Evolutionary conservation across 2,888 invertebrate genomes (phyloP), one percentile per base, ranked within the genome.

Genomic region (Sminthurides aquaticus): DNA sequence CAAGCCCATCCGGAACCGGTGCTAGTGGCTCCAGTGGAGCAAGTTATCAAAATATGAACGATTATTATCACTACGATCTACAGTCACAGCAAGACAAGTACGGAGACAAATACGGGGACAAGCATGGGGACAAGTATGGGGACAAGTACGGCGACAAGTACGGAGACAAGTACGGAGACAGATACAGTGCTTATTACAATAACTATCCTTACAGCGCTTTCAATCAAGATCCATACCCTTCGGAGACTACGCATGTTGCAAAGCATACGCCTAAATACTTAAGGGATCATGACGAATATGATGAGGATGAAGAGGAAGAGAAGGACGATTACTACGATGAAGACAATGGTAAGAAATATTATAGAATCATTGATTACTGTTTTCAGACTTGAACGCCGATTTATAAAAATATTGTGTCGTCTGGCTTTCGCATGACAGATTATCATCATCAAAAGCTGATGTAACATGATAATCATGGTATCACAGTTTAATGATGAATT

Each of bases 221-320:
- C 25, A 48, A 63, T 11, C 63, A 57, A n/a, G 57, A 57, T 49
- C 49, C 43, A 11, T 34, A 34, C 15, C 43, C 43, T 11, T 34
- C 43, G 43, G 43, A 34, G 43, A 34, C 8, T 15, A 34, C 5
- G 43, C 15, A 34, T 34, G 15, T 15, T 34, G 15, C n/a, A n/a
- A n/a, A n/a, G n/a, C n/a, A 15, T 15, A 34, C 43, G 5, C 8
- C 8, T 34, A 34, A 34, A 34, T 34, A 34, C 15, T 15, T 34
- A 34, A 34, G 15, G 43, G 43, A 15, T 11, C 43, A 15, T 5
- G 43, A 34, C 15, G 43, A 34, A 34, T 5, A 34, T 34, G 43
- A 34, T 11, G 43, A 34, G 43, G 43, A 34, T 5, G 43, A 34
- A 15, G 43, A 34, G 43, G 43, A 56, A 49, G 20, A n/a, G 28